Conservation (phyloP, 2,888 invertebrate species). For the Tetragonisca angustula region DNA sequence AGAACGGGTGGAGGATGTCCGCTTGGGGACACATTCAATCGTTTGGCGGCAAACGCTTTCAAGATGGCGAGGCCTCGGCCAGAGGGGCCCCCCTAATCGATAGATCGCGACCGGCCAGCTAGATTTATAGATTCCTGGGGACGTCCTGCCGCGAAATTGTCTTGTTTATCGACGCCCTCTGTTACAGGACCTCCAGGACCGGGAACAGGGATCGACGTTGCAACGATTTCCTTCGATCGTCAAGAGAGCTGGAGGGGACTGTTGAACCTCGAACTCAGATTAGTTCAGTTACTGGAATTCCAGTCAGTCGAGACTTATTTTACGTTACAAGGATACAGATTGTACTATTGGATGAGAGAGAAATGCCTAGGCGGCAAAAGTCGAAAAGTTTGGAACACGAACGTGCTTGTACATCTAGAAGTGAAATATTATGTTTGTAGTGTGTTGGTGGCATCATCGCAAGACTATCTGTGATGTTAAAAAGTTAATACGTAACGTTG, state of each 20-base stretch:
- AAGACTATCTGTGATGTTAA: too few species aligned
- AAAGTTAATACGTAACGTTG: too few species aligned
- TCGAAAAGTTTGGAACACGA: too few species aligned
- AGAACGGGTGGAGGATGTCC: slow-evolving; percentile 75
- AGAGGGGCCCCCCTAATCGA: slow-evolving; percentile 46
- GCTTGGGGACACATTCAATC: slow-evolving; percentile 84
- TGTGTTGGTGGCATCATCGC: too few species aligned
- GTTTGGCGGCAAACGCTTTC: slow-evolving; percentile 79
- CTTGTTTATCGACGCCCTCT: slow-evolving; percentile 79
- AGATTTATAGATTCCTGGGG: slow-evolving; percentile 83
- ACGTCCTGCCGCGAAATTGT: slow-evolving; percentile 80
- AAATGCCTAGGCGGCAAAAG: too few species aligned
- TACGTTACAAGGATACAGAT: not conserved
- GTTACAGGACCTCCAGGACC: slow-evolving; percentile 55
- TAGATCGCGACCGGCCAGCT: slow-evolving; percentile 50
- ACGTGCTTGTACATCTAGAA: too few species aligned
- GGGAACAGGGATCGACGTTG: slow-evolving; percentile 39
- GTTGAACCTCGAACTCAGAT: not conserved
- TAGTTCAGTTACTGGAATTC: not conserved
- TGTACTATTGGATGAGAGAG: too few species aligned
- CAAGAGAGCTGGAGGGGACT: not conserved
- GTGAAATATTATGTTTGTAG: too few species aligned
- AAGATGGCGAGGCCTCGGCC: slow-evolving; percentile 69
- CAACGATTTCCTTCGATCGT: slow-evolving; percentile 1
- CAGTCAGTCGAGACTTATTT: not conserved